These are phyloP conservation scores for Motacilla tschutschensis DNA, from an alignment of 2,113 vertebrate species.

Conservation along the genomic window DNA sequence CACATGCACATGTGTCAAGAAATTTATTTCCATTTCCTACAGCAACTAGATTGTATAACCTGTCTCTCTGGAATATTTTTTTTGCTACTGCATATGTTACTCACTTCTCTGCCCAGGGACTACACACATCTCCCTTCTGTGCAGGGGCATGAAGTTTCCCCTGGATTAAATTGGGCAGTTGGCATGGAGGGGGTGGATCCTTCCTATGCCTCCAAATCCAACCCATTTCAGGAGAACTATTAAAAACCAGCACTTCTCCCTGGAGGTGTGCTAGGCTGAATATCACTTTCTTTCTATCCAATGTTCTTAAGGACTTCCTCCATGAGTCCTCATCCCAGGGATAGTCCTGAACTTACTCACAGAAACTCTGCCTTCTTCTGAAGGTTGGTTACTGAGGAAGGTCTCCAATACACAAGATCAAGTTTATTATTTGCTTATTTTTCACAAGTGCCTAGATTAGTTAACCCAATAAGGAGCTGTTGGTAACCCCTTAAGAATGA, in stretches of 20 bases:
- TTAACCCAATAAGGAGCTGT: background rate
- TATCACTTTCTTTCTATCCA: background rate
- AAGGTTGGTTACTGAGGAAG: background rate
- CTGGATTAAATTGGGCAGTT: background rate
- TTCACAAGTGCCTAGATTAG: background rate
- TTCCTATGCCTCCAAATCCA: background rate
- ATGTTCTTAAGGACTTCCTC: background rate
- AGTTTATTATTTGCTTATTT: background rate
- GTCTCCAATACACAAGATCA: background rate
- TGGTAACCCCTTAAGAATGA: background rate
- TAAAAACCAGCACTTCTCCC: background rate
- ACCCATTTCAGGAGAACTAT: background rate
- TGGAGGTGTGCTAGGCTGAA: background rate
- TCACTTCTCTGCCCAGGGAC: background rate
- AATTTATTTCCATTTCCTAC: background rate
- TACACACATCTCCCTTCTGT: background rate
- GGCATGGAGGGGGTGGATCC: fast-evolving
- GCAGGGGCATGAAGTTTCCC: background rate
- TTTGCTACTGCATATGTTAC: background rate
- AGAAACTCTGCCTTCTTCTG: background rate
- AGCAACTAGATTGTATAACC: background rate
- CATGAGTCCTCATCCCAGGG: background rate
- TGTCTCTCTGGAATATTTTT: background rate
- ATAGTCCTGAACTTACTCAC: background rate
- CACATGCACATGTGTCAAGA: background rate